A percentile compares a stretch with the other conserved stretches of the same genome.
These are phyloP conservation scores for Stichodactyla helianthus DNA, from an alignment of 64 coral and sea anemone species.

Conservation along the genomic window DNA sequence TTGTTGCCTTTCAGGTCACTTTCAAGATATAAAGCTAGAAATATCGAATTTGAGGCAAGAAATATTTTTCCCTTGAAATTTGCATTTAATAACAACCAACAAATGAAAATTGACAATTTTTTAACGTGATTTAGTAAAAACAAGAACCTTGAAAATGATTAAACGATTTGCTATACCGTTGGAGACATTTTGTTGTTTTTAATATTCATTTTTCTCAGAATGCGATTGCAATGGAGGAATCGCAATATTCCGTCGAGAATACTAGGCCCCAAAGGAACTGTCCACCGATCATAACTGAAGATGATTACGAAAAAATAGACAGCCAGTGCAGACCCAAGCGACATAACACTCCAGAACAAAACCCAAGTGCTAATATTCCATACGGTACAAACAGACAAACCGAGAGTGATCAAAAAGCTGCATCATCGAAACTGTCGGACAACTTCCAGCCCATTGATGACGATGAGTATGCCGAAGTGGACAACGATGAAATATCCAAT, in stretches of 20 bases:
- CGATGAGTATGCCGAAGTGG: background rate
- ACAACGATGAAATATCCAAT: background rate
- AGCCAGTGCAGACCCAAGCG: background rate
- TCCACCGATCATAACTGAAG: background rate
- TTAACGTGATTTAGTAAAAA: too few relatives aligned
- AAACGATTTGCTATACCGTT: too few relatives aligned
- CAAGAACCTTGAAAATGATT: too few relatives aligned
- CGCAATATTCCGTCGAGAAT: background rate
- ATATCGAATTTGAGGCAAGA: too few relatives aligned
- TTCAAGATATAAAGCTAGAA: too few relatives aligned
- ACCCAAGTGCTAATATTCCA: background rate
- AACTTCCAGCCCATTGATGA: background rate
- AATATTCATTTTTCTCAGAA: background rate
- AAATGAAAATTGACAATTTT: too few relatives aligned
- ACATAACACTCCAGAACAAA: background rate
- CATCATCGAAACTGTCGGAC: background rate
- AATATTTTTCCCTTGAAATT: too few relatives aligned
- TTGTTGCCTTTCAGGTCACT: too few relatives aligned
- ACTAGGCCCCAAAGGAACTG: background rate
- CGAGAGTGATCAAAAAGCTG: background rate
- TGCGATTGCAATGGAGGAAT: background rate
- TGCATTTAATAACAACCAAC: too few relatives aligned
- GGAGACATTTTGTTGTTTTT: too few relatives aligned
- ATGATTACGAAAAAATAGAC: background rate
- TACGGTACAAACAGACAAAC: background rate